Percentiles rank a stretch among this genome's conserved stretches.
Conservation (phyloP, 2,888 invertebrate species). For the Tiliacea citrago region DNA sequence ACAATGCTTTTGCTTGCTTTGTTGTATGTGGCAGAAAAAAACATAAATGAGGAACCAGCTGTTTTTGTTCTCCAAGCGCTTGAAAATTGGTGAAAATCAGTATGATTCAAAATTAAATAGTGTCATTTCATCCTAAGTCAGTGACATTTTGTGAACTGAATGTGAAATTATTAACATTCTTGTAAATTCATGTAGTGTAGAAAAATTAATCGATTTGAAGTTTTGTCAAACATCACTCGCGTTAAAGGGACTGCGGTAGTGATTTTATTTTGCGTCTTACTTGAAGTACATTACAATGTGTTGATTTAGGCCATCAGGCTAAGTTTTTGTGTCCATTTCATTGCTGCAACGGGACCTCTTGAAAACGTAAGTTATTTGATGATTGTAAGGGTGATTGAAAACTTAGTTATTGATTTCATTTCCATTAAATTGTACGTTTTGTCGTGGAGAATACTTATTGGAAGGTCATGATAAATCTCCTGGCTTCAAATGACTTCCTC, state of each 20-base stretch:
- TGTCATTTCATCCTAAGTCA: constrained; percentile 79
- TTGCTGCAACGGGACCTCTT: constrained; percentile 56
- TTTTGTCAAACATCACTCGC: constrained; percentile 82
- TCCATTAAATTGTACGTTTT: constrained; percentile 40
- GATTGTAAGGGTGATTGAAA: constrained; percentile 26
- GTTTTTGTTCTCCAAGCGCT: constrained; percentile 85
- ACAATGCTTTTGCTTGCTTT: constrained; percentile 55
- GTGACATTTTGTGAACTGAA: constrained; percentile 82
- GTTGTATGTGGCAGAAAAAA: constrained; percentile 72
- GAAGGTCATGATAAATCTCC: constrained; percentile 75
- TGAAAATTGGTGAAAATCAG: constrained; percentile 82
- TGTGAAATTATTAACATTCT: constrained; percentile 74
- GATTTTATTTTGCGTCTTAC: constrained; percentile 83
- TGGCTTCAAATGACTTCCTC: constrained; percentile 65
- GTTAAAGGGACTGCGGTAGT: constrained; percentile 80
- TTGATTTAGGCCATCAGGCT: constrained; percentile 77
- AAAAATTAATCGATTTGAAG: constrained; percentile 82
- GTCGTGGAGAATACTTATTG: constrained; percentile 49
- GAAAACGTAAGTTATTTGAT: constrained; percentile 69
- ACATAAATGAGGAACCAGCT: constrained; percentile 85
- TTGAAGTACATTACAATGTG: constrained; percentile 77
- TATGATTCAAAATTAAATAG: constrained; percentile 88
- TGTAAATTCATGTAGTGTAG: constrained; percentile 74
- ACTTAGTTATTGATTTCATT: constrained; percentile 64
- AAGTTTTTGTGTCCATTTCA: constrained; percentile 69